Evolutionary conservation across 1,140 invertebrate species (phyloP), one percentile per base, ranked within the genome.

Genomic region (Helicoverpa zea): DNA sequence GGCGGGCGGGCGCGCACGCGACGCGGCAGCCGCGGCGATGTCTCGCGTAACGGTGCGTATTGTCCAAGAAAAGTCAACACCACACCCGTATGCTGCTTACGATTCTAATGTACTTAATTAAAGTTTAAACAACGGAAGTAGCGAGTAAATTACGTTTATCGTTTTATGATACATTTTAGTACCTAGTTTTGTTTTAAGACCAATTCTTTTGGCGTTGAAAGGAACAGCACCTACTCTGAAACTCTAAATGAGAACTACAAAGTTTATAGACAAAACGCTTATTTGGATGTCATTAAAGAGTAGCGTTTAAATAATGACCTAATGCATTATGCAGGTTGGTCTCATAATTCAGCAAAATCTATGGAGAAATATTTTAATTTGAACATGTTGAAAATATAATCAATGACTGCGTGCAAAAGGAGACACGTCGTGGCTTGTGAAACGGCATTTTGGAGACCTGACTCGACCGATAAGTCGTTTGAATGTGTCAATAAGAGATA

Each of bases 401-500:
- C 30, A 79, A 72, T 83, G 77, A 76, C 70, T 13, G 18, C 70
- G 35, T 79, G 76, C 64, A 79, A 79, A 79, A 68, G 63, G 30
- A 79, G 76, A 58, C 52, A 30, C 56, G 68, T 47, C 30, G 74
- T 30, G 58, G 73, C 70, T 66, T 74, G 79, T 78, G 79, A 64
- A 82, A 83, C 79, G 66, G 83, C 82, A 83, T 88, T 90, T 91
- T 87, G 81, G 87, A 91, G 85, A 86, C 90, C 88, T 83, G 82
- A 63, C 59, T 83, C 90, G 89, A 91, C 90, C 91, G 92, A 94
- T 94, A 94, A 94, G 87, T 91, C 85, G 87, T 88, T 91, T 88
- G 88, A 87, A 92, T 86, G 89, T 93, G 91, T 94, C 91, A 93
- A 94, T 89, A 92, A 85, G 80, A 91, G 92, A 94, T 94, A 94